Percentiles rank a stretch among this genome's conserved stretches.
Conservation (phyloP, 1,140 invertebrate species). For the Maniola jurtina region DNA sequence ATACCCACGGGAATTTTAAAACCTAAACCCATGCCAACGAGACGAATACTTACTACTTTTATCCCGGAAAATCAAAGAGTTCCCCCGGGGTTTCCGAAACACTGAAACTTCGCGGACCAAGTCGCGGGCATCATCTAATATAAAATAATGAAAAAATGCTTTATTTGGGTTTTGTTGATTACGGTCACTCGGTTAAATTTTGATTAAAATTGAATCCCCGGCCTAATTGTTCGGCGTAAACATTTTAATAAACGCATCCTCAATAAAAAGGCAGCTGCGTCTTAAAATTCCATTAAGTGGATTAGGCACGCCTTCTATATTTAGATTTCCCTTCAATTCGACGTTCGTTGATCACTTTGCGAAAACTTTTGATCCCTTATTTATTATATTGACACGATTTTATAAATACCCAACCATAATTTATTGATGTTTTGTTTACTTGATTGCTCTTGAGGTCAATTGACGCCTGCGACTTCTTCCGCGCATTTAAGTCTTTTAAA, state of each 20-base stretch:
- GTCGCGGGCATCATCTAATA: too few species aligned
- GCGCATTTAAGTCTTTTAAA: too few species aligned
- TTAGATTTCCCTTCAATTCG: slow-evolving; percentile 5
- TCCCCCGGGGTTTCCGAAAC: too few species aligned
- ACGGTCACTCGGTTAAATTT: background rate
- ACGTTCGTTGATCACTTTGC: background rate
- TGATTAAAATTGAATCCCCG: slow-evolving; percentile 6
- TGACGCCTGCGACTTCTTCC: too few species aligned
- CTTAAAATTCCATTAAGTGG: slow-evolving; percentile 15
- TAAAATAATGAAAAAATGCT: background rate
- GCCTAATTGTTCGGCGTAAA: slow-evolving; percentile 7
- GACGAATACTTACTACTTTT: too few species aligned
- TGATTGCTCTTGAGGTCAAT: too few species aligned
- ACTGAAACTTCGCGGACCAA: too few species aligned
- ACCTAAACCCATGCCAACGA: too few species aligned
- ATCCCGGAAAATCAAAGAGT: too few species aligned
- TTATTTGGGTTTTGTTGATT: background rate
- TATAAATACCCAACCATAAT: background rate
- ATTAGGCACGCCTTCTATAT: slow-evolving; percentile 9
- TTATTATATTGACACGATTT: background rate
- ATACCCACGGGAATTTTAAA: too few species aligned
- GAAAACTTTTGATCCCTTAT: slow-evolving; percentile 1
- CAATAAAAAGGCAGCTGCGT: slow-evolving; percentile 12
- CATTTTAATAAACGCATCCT: slow-evolving; percentile 16
- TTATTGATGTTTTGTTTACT: background rate